Evolutionary conservation across 2,888 invertebrate species (phyloP).

Genomic region (Hyppa rectilinea): DNA sequence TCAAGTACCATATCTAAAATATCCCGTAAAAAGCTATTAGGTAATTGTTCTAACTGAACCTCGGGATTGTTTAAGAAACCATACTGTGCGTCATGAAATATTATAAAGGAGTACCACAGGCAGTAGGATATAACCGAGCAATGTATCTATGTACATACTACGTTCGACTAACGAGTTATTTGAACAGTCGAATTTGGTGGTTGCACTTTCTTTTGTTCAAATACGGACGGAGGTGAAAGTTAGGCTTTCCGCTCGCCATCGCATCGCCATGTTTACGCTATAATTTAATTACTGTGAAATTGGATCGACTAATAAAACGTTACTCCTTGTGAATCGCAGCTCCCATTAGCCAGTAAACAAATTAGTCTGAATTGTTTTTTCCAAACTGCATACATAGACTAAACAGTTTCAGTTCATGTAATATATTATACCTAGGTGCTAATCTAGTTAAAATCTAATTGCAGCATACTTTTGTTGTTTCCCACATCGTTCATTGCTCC

Average conservation of each 20-base stretch:
- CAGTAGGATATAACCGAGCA: constrained; percentile 16
- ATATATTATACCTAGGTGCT: background rate
- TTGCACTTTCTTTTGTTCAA: constrained; percentile 41
- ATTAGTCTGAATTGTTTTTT: background rate
- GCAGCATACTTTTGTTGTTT: background rate
- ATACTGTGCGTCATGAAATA: constrained; percentile 29
- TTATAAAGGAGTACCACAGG: constrained; percentile 24
- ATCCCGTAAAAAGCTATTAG: constrained; percentile 19
- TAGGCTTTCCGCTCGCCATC: constrained; percentile 3
- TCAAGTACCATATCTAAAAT: background rate
- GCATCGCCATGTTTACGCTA: constrained; percentile 2
- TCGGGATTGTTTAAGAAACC: constrained; percentile 25
- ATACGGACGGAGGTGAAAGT: constrained; percentile 52
- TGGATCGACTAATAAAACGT: background rate
- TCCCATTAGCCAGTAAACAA: background rate
- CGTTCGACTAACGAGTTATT: constrained; percentile 26
- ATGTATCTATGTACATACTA: constrained; percentile 3
- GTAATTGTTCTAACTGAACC: constrained; percentile 10
- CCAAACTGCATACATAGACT: background rate
- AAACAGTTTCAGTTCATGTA: background rate
- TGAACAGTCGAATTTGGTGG: constrained; percentile 27
- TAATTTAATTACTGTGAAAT: constrained; percentile 22
- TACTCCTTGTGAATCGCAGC: background rate
- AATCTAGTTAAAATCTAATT: constrained; percentile 12
- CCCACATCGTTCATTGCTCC: constrained; percentile 40